Evolutionary conservation across 2,113 vertebrate species (phyloP), one percentile per base, ranked within the genome.

Genomic region (Sciurus niger): DNA sequence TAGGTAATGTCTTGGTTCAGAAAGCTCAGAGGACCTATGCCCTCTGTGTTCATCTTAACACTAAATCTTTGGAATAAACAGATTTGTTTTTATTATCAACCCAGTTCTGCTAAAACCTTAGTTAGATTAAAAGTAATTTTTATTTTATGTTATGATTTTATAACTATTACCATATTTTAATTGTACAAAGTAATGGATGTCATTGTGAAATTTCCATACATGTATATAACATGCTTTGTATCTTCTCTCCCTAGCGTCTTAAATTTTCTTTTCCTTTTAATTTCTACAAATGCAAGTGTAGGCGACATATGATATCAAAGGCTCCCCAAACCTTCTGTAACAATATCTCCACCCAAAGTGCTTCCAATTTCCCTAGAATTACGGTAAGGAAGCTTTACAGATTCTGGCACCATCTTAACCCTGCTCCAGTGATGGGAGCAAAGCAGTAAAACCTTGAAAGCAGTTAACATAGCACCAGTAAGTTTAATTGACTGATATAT

Each of bases 1-100:
- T 96, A 94, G 89, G 74, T 96, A 93, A 97, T 93, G 89, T 98
- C 97, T 97, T 97, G 89, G 85, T 95, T 97, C 91, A 70, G 63
- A 68, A 77, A 94, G 10, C 73, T 94, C 63, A 73, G 32, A 85
- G 18, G 73, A 60, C 83, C 68, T 93, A 28, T 37, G 86, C 70
- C 53, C 43, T 73, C 51, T 37, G n/a, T 25, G 48, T 51, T 97
- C 67, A 88, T 89, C 4, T 11, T 37, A 79, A 83, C 68, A 89
- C 17, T 95, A 65, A 96, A 89, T 97, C 91, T 86, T 89, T 86
- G 89, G 40, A 79, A 84, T 77, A 65, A 91, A 80, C 30, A 91
- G 11, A 95, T 92, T 74, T 70, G 1, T 4, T 94, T 77, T 60
- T 11, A 58, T 85, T 94, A 92, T 55, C 73, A 89, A 85, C 18